phyloP scores from a whole-genome alignment of 2,888 invertebrate species.

The Phyllotreta striolata region DNA sequence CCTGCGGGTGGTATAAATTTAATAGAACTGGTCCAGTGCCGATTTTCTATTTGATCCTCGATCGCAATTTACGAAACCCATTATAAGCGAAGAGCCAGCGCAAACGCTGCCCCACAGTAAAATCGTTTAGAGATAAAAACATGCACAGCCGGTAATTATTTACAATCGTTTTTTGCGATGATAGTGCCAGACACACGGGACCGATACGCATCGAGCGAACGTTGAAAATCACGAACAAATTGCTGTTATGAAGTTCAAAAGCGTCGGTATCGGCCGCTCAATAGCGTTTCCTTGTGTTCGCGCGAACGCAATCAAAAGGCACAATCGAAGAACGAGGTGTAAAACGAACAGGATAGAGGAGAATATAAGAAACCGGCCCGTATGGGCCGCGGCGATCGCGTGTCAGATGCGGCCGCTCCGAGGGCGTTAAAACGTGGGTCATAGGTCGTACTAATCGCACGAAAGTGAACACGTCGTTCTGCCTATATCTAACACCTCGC shows the following conservation, averaged over 20 bases:
- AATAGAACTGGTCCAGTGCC: conserved; percentile 18
- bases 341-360: conserved; percentile 40
- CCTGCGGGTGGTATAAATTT: conserved; percentile 5
- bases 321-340: conserved; percentile 48
- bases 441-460: conserved; percentile 58
- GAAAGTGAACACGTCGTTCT: conserved; percentile 55
- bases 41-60: conserved; percentile 18
- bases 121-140: conserved; percentile 31
- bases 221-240: conserved; percentile 42
- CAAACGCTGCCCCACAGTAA: conserved; percentile 25
- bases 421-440: conserved; percentile 56
- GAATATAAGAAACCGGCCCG: conserved; percentile 37
- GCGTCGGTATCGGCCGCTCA: conserved; percentile 38
- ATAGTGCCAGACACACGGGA: conserved; percentile 33
- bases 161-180: conserved; percentile 30
- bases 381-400: conserved; percentile 44
- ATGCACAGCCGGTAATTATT: conserved; percentile 31
- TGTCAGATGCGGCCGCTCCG: conserved; percentile 52
- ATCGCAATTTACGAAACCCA: conserved; percentile 25
- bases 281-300: conserved; percentile 43
- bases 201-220: conserved; percentile 34
- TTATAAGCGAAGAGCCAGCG: conserved; percentile 10
- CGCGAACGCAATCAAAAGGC: conserved; percentile 45
- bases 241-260: conserved; percentile 42
- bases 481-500: conserved; percentile 50